A percentile compares a stretch with the other conserved stretches of the same genome.
phyloP scores from a whole-genome alignment of 2,888 invertebrate genomes.

The Caenorhabditis becei region DNA sequence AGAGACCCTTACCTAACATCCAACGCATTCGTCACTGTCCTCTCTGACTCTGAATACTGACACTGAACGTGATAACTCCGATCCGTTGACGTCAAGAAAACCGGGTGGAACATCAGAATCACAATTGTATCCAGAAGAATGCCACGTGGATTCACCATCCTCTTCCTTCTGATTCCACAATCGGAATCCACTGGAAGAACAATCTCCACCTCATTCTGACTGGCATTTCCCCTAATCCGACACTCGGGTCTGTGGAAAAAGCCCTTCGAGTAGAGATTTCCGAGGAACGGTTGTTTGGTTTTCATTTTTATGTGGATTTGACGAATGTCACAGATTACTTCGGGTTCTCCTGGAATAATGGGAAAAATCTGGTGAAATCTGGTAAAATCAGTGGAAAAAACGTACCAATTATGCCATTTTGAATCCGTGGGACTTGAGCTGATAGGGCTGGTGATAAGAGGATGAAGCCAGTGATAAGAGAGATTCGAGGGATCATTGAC shows the following conservation, averaged over 20 bases:
- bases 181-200: conserved; percentile 72
- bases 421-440: conserved; percentile 42
- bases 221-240: conserved; percentile 69
- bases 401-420: conserved; percentile 58
- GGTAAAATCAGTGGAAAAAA: no score
- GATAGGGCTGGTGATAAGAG: neutral
- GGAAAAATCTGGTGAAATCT: no score
- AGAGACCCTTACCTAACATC: conserved; percentile 71
- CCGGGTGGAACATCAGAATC: conserved; percentile 78
- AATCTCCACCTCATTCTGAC: conserved; percentile 68
- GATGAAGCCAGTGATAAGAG: neutral
- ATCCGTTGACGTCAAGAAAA: conserved; percentile 75
- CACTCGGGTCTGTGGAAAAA: conserved; percentile 72
- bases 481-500: no score
- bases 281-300: conserved; percentile 70
- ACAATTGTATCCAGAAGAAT: conserved; percentile 76
- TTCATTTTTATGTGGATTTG: conserved; percentile 70
- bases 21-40: conserved; percentile 71
- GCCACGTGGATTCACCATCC: conserved; percentile 76
- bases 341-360: conserved; percentile 65
- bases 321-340: conserved; percentile 71
- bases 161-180: conserved; percentile 75
- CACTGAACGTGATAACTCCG: conserved; percentile 77
- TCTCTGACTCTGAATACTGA: conserved; percentile 73
- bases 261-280: conserved; percentile 75